Evolutionary conservation across 2,888 invertebrate genomes (phyloP), one percentile per base, ranked within the genome.

Genomic region (Metopia argyrocephala): DNA sequence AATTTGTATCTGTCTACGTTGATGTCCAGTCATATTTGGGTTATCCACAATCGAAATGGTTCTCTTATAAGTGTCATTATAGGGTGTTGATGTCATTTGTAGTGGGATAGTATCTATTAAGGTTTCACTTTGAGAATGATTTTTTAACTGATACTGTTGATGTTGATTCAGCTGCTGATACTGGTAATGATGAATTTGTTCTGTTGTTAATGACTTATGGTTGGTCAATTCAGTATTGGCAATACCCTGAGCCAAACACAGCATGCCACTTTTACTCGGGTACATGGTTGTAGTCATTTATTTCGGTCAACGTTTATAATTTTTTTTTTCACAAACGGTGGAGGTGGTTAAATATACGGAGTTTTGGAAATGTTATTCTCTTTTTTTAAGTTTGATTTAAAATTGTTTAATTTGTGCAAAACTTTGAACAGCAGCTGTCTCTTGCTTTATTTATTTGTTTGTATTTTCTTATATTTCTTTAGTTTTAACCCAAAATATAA

Each of bases 241-340:
- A 25, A 78, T 59, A 50, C 52, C 46, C 38, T 79, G 78, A 61
- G 79, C 54, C 62, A 82, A 48, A 54, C 83, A 80, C 68, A 81
- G 38, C 65, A 83, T 45, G 6, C 80, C 31, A 27, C 56, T 57
- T 15, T 56, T 61, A 52, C 46, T 66, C 68, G 70, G 5, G 70
- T 74, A 70, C 76, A 78, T 78, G 48, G 7, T 57, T n/a, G 12
- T 45, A 9, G 25, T 20, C 23, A 56, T 5, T 50, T 31, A 2
- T 59, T 46, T 45, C 45, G 69, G 46, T 52, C 5, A 9, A 31
- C 6, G 38, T 12, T 38, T 7, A 27, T n/a, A n/a, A 27, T 15
- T 7, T 20, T 50, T 48, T n/a, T n/a, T n/a, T n/a, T n/a, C n/a
- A n/a, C n/a, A n/a, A n/a, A n/a, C n/a, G n/a, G n/a, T n/a, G n/a